Evolutionary conservation across 2,888 invertebrate species (phyloP).

Genomic region (Pollenia amentaria): DNA sequence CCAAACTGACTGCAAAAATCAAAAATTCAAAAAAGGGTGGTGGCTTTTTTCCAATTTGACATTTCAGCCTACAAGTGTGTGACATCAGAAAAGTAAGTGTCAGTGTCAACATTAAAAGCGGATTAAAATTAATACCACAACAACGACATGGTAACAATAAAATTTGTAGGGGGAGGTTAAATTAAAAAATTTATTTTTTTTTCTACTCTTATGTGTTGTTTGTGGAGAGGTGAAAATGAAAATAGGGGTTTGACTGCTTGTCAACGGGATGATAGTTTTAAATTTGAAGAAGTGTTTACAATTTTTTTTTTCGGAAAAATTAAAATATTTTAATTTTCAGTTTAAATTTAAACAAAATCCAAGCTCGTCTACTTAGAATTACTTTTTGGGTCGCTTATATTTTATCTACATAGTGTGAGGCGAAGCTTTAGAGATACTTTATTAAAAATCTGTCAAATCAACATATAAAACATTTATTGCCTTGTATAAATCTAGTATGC

Average conservation of each 20-base stretch:
- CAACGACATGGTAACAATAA: constrained; percentile 58
- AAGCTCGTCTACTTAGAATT: no score
- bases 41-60: constrained; percentile 78
- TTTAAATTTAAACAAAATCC: no score
- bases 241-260: neutral
- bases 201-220: neutral
- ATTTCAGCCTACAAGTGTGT: constrained; percentile 80
- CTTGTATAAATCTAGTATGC: no score
- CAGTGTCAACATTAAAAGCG: constrained; percentile 84
- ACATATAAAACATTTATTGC: no score
- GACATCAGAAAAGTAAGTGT: constrained; percentile 79
- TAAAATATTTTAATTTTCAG: no score
- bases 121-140: constrained; percentile 82
- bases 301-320: no score
- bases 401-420: no score
- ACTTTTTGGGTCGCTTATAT: no score
- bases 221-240: neutral
- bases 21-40: constrained; percentile 49
- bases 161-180: neutral
- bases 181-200: neutral
- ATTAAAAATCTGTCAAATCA: no score
- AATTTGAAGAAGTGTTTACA: constrained; percentile 10
- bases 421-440: no score
- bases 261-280: neutral
- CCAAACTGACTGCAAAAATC: constrained; percentile 64